These are phyloP conservation scores for Cromileptes altivelis DNA, from an alignment of 2,113 vertebrate genomes.

Conservation along the genomic window DNA sequence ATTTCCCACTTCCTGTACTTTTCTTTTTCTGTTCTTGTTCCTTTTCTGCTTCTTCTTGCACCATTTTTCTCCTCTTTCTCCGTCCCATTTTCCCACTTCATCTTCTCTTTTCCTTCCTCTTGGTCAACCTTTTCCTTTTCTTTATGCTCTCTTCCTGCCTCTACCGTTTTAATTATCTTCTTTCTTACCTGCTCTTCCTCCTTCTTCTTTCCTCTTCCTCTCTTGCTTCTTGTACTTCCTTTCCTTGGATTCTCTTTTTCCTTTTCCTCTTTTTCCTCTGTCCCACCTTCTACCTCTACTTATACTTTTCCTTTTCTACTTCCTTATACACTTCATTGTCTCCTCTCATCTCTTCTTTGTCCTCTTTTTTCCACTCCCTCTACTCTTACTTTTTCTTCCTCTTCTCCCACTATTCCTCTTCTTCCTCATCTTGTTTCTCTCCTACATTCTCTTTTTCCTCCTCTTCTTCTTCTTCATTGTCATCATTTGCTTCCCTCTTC, in stretches of 20 bases:
- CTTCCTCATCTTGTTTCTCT: too few species aligned
- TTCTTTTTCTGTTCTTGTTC: too few species aligned
- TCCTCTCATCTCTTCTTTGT: background rate
- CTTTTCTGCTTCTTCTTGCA: background rate
- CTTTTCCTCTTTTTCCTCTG: too few species aligned
- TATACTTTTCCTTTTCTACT: background rate
- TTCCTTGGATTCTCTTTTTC: background rate
- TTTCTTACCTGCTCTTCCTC: too few species aligned
- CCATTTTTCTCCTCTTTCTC: background rate
- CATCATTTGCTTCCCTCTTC: background rate
- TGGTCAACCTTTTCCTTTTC: too few species aligned
- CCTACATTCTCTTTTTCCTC: too few species aligned
- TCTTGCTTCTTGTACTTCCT: background rate
- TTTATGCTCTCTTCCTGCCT: too few species aligned
- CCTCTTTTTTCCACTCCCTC: background rate
- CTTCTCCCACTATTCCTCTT: background rate
- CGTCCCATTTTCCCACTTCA: background rate
- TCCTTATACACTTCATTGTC: background rate
- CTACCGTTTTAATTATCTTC: background rate
- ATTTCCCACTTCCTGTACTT: background rate
- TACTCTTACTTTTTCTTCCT: too few species aligned
- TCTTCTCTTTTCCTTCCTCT: too few species aligned
- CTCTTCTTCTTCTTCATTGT: background rate
- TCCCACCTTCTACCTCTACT: too few species aligned
- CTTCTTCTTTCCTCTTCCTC: too few species aligned